These are phyloP conservation scores for Mormyrus lacerda DNA, from an alignment of 2,113 vertebrate genomes.

Conservation along the genomic window DNA sequence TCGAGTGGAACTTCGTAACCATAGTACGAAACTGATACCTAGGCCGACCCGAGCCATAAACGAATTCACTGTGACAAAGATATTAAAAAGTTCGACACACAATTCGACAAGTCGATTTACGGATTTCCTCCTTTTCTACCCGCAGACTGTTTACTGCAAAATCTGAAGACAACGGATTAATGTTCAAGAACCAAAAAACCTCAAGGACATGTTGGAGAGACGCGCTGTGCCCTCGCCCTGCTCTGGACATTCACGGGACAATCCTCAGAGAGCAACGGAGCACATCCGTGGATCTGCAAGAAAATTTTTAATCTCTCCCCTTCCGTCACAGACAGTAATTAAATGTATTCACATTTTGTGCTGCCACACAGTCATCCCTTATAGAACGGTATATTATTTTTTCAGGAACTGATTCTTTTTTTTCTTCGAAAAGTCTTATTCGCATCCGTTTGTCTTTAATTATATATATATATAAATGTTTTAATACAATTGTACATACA, in stretches of 20 bases:
- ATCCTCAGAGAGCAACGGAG: constrained; percentile 11
- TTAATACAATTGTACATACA: constrained; percentile 49
- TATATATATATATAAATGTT: constrained; percentile 33
- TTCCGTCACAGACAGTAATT: neutral
- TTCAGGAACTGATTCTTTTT: constrained; percentile 30
- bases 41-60: neutral
- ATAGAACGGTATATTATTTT: constrained; percentile 32
- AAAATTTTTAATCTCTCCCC: neutral
- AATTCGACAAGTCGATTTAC: neutral
- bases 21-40: neutral
- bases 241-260: constrained; percentile 35
- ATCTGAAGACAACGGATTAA: constrained; percentile 55
- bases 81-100: neutral
- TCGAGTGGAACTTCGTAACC: neutral
- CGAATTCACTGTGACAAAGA: neutral
- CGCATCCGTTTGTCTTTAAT: constrained; percentile 22
- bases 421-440: constrained; percentile 15
- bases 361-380: constrained; percentile 28
- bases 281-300: constrained; percentile 20
- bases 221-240: constrained; percentile 35
- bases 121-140: neutral
- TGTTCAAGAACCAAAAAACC: constrained; percentile 56
- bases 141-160: constrained; percentile 64
- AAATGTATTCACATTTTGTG: constrained; percentile 7
- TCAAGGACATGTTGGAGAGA: constrained; percentile 47